Base-by-base conservation (phyloP, 2,888 invertebrate species). In the Eupithecia exiguata region DNA sequence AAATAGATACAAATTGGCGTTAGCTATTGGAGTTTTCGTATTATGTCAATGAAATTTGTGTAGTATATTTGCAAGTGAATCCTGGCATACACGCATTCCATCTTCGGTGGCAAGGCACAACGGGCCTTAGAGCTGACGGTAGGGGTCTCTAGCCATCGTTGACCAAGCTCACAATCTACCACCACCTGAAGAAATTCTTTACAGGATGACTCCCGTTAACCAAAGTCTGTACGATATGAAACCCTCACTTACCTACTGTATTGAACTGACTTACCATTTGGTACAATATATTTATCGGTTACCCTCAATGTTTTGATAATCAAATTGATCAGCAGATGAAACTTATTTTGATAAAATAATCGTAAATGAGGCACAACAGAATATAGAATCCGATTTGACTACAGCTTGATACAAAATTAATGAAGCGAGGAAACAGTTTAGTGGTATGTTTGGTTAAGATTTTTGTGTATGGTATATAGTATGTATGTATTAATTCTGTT, bases 281-380 rank as follows among this genome's bases (percentile, higher is more conserved):
- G 21, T 14, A 25, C 21, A 58, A 30, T 30, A 14, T 25, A 53
- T 21, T 53, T 58, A 58, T 25, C 25, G 21, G 21, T 7, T 58
- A 58, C 25, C 12, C 9, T 58, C 21, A 25, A 58, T 58, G 14
- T 25, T 25, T 25, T 25, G 14, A 14, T 58, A 12, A 0, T 49
- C 7, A 18, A n/a, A 49, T 10, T 12, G 0, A 68, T 67, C 38
- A 67, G 38, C 61, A 70, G 46, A 70, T 67, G 25, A 70, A 70
- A 74, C 9, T 62, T 7, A n/a, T 16, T 67, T 61, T 70, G n/a
- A 70, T 62, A 10, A 68, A 68, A 46, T 70, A 66, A 43, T 69
- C 53, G 66, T 49, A 68, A n/a, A 62, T 18, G 0, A 71, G 35
- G 25, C 58, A 61, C 25, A 61, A 35, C 3, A 66, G 35, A 62